A percentile compares a stretch with the other conserved stretches of the same genome.
Conservation (phyloP, 2,888 invertebrate species). For the Globia sparganii region DNA sequence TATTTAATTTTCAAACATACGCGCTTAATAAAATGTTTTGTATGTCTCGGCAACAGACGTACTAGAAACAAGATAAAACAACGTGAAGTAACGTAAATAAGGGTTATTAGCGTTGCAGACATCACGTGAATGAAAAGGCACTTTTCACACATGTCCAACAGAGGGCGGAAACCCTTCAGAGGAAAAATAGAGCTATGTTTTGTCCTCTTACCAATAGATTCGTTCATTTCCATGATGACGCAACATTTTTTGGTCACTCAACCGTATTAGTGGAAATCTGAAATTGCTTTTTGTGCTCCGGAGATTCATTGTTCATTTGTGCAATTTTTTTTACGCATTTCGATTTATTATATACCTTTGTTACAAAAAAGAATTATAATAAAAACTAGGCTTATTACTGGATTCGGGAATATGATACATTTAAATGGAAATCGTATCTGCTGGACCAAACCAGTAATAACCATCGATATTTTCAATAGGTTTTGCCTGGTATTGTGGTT, state of each 20-base stretch:
- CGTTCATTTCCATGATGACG: slow-evolving; percentile 8
- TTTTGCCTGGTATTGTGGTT: neutral
- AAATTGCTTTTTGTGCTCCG: slow-evolving; percentile 10
- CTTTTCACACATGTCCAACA: slow-evolving; percentile 4
- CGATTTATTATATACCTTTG: neutral
- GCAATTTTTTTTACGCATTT: neutral
- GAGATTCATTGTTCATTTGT: neutral
- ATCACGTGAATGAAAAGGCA: slow-evolving; percentile 15
- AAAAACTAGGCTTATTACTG: neutral
- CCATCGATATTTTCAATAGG: neutral
- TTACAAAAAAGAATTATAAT: neutral
- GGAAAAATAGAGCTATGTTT: slow-evolving; percentile 11
- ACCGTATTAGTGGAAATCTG: slow-evolving; percentile 9
- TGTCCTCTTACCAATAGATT: neutral
- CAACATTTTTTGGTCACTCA: slow-evolving; percentile 12
- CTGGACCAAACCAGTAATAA: neutral
- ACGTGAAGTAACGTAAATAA: neutral
- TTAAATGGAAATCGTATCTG: slow-evolving; percentile 4
- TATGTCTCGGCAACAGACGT: neutral
- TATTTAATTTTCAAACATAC: neutral
- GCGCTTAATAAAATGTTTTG: slow-evolving; percentile 2
- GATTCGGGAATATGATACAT: neutral
- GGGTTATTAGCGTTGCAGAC: neutral
- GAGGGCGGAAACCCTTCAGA: neutral
- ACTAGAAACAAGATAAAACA: neutral